Evolutionary conservation across 2,797 vertebrate species (phyloP), one percentile per base, ranked within the genome.

Genomic region (Tolypeutes matacus): DNA sequence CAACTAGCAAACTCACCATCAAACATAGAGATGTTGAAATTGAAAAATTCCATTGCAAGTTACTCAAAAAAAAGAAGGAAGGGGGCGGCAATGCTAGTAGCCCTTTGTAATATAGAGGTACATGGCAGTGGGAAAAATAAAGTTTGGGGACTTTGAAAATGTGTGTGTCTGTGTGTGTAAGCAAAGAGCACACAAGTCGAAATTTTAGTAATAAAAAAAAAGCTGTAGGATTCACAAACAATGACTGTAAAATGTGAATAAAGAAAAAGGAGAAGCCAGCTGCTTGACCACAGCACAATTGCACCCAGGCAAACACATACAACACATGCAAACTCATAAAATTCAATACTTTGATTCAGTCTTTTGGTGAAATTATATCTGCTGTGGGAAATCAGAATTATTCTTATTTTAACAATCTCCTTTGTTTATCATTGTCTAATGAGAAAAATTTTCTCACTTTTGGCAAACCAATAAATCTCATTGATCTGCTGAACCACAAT

Each of bases 341-440:
- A 75, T 82, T 88, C 86, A 36, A 18, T 34, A n/a, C 64, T 78
- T 77, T 65, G 56, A 77, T 34, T 88, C 62, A 73, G 77, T 73
- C 65, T 75, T 58, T 60, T 11, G 36, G 46, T 72, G 49, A 73
- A 90, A 86, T 93, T 39, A 20, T 23, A 62, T 58, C 75, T 65
- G 34, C 70, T 27, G 53, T 77, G 56, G 76, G 58, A 64, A 88
- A 73, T 69, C 67, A 42, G 72, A 83, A 76, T 90, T 58, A 86
- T 82, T 76, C 51, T 69, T 42, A 70, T 39, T 87, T 76, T 82
- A 77, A 72, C 4, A 65, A 12, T 72, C 62, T 27, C 69, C 49
- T 85, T 93, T 87, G 90, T 72, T 86, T 86, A 60, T 70, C 64
- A 87, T 31, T 51, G 81, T 53, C 82, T 72, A 51, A 51, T 29